Conservation (phyloP, 2,113 vertebrate genomes). For the Leptobrachium ailaonicum region DNA sequence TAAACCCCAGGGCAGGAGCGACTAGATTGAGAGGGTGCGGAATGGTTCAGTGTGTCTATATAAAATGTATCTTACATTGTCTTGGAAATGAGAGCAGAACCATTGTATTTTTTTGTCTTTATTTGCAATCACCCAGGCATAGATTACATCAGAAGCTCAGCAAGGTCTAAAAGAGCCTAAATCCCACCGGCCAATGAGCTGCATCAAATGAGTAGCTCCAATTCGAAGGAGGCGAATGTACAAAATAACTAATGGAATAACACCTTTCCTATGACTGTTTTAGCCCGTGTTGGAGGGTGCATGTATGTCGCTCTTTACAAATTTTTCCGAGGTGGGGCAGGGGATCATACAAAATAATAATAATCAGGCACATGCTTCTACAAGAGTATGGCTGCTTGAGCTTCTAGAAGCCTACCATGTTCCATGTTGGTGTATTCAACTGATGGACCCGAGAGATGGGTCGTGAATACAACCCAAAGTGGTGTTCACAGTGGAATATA, state of each 20-base stretch:
- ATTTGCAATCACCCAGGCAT: background rate
- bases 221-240: slow-evolving; percentile 18
- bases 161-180: slow-evolving; percentile 11
- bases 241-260: slow-evolving; percentile 12
- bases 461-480: too few species aligned
- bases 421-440: too few species aligned
- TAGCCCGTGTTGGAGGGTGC: background rate
- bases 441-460: too few species aligned
- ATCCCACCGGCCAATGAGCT: slow-evolving; percentile 37
- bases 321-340: too few species aligned
- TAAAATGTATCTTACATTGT: slow-evolving; percentile 5
- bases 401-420: too few species aligned
- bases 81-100: background rate
- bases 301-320: too few species aligned
- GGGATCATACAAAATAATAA: too few species aligned
- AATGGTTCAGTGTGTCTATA: background rate
- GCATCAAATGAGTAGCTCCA: slow-evolving; percentile 31
- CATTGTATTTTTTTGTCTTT: background rate
- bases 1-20: background rate
- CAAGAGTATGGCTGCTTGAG: too few species aligned
- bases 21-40: background rate
- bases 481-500: too few species aligned
- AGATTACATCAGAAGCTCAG: background rate
- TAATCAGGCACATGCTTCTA: too few species aligned
- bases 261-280: background rate